These are phyloP conservation scores for Pachyuromys duprasi DNA, from an alignment of 2,797 vertebrate genomes.

Conservation along the genomic window DNA sequence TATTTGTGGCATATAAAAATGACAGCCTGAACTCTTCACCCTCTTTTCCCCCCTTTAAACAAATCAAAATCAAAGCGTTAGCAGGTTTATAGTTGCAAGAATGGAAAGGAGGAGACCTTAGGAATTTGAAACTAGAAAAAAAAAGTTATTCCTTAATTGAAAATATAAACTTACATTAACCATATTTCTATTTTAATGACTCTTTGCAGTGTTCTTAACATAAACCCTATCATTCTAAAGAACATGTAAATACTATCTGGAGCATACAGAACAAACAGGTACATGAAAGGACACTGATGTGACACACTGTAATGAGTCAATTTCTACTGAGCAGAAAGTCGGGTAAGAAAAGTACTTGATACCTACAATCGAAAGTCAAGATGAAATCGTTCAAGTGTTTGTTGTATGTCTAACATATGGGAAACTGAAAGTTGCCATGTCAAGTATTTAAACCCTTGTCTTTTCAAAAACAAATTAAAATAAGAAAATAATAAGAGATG, in stretches of 20 bases:
- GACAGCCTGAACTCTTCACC: slow-evolving; percentile 87
- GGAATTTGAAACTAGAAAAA: slow-evolving; percentile 72
- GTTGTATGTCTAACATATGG: background rate
- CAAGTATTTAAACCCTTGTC: background rate
- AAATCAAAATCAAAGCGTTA: slow-evolving; percentile 82
- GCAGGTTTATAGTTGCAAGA: slow-evolving; percentile 62
- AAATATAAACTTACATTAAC: slow-evolving; percentile 23
- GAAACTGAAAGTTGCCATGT: background rate
- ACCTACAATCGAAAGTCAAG: background rate
- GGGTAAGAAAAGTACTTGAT: background rate
- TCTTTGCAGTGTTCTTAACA: background rate
- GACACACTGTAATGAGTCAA: background rate
- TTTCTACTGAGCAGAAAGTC: background rate
- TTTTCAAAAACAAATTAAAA: background rate
- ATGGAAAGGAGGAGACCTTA: slow-evolving; percentile 65
- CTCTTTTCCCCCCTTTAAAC: slow-evolving; percentile 58
- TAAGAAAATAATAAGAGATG: background rate
- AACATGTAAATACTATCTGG: background rate
- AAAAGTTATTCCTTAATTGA: slow-evolving; percentile 44
- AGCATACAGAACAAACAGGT: fast-evolving
- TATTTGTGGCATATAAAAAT: slow-evolving; percentile 82
- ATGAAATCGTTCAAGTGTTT: background rate
- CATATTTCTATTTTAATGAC: slow-evolving; percentile 39
- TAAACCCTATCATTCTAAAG: background rate
- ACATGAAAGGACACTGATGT: background rate